Conservation (phyloP, 2,113 vertebrate species). For the Ranitomeya variabilis region DNA sequence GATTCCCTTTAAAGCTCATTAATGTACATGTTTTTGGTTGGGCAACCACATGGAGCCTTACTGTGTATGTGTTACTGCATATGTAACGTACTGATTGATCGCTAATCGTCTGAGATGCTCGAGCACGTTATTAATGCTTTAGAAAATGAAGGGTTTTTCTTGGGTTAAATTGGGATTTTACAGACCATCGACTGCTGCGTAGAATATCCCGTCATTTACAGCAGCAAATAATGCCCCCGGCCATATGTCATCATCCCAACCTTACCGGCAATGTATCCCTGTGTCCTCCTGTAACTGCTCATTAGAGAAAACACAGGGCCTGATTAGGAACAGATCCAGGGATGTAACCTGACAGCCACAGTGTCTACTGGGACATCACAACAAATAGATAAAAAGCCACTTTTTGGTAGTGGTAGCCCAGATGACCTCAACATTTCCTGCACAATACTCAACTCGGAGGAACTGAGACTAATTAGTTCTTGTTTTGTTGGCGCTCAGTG, state of each 20-base stretch:
- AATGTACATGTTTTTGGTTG: no score
- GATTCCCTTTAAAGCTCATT: no score
- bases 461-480: neutral
- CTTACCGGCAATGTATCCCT: neutral
- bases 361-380: neutral
- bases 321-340: neutral
- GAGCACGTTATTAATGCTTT: neutral
- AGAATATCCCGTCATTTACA: neutral
- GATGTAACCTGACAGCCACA: conserved; percentile 28
- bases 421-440: conserved; percentile 4
- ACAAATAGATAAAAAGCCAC: neutral
- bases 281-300: conserved; percentile 18
- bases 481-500: no score
- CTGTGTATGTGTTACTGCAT: no score
- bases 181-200: neutral
- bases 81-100: no score
- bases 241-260: conserved; percentile 14
- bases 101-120: neutral
- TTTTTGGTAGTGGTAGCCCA: neutral
- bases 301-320: conserved; percentile 10
- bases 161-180: neutral
- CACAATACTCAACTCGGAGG: neutral
- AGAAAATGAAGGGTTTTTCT: neutral
- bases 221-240: neutral
- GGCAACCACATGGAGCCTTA: no score